Evolutionary conservation across 2,113 vertebrate species (phyloP).

Genomic region (Gopherus evgoodei): DNA sequence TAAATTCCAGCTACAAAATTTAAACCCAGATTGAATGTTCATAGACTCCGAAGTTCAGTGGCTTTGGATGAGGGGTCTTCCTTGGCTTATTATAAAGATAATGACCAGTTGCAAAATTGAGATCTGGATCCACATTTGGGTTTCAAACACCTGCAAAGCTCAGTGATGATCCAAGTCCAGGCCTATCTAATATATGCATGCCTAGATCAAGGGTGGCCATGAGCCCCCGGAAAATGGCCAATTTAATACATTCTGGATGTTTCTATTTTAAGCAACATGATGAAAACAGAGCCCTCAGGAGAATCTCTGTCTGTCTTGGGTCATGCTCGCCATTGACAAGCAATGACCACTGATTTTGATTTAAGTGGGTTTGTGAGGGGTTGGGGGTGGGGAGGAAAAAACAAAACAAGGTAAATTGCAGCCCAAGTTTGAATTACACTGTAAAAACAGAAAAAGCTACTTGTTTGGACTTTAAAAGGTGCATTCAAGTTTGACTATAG

Average conservation of each 20-base stretch:
- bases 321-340: neutral
- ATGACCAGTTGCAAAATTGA: neutral
- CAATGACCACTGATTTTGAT: constrained; percentile 22
- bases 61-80: neutral
- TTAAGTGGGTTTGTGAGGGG: neutral
- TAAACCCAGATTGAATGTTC: neutral
- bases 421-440: neutral
- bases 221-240: neutral
- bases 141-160: neutral
- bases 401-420: neutral
- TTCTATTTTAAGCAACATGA: constrained; percentile 7
- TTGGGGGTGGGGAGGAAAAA: neutral
- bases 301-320: neutral
- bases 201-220: neutral
- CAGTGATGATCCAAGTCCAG: neutral
- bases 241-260: constrained; percentile 18
- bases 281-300: constrained; percentile 17
- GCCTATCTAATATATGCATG: neutral
- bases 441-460: constrained; percentile 9
- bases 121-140: neutral
- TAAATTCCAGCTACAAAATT: constrained; percentile 10
- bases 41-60: neutral
- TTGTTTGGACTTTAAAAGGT: neutral
- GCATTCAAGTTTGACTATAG: neutral
- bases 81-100: neutral